phyloP scores from a whole-genome alignment of 2,797 vertebrate genomes.

The Falco concolor region DNA sequence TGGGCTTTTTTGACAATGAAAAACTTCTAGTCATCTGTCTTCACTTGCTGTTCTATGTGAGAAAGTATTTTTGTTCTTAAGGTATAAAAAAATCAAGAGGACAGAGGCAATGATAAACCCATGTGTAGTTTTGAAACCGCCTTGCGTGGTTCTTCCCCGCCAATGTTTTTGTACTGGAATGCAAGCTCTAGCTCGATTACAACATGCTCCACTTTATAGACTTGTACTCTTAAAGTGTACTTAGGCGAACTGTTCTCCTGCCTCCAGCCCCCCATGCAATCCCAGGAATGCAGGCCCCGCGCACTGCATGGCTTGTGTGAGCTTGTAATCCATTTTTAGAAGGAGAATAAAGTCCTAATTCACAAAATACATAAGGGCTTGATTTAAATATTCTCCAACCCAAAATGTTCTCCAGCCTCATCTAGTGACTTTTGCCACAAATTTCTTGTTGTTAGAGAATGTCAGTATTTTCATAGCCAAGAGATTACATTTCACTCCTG shows the following conservation, averaged over 20 bases:
- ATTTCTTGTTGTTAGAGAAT: not conserved
- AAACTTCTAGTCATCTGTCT: not conserved
- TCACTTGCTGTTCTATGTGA: not conserved
- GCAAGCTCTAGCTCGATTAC: not conserved
- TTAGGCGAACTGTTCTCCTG: not conserved
- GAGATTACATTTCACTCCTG: not conserved
- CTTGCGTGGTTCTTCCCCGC: not conserved
- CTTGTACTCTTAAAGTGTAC: not conserved
- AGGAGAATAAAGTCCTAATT: not conserved
- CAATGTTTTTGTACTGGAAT: not conserved
- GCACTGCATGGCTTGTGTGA: not conserved
- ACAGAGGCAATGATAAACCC: not conserved
- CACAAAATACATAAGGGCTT: not conserved
- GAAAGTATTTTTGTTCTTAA: not conserved
- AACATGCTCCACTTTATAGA: not conserved
- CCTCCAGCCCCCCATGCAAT: not conserved
- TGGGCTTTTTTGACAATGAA: not conserved
- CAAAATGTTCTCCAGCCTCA: not conserved
- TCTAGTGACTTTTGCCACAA: not conserved
- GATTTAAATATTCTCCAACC: not conserved
- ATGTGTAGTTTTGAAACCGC: not conserved
- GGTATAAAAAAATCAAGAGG: not conserved
- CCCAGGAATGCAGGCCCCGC: accelerated
- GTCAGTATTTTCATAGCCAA: not conserved
- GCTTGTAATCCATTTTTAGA: not conserved